These are phyloP conservation scores for Oconnorella tubifera DNA, from an alignment of 2,888 invertebrate genomes.

Conservation along the genomic window DNA sequence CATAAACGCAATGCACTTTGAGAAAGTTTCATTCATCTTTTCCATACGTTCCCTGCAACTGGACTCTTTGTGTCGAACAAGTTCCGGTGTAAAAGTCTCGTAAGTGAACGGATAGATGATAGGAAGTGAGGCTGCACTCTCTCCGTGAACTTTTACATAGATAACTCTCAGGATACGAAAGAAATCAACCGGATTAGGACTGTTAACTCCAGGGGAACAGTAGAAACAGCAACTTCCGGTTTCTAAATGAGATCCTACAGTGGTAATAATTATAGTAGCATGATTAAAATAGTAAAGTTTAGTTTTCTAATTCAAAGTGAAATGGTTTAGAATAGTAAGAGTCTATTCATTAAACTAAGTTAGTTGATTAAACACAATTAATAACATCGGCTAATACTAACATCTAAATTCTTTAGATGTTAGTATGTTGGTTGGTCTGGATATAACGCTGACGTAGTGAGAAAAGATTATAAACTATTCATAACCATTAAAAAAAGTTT, in stretches of 20 bases:
- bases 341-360: too few species aligned
- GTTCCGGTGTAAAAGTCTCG: constrained; percentile 37
- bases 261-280: too few species aligned
- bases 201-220: constrained; percentile 28
- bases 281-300: too few species aligned
- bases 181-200: constrained; percentile 25
- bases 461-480: too few species aligned
- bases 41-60: constrained; percentile 30
- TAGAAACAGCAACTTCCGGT: constrained; percentile 31
- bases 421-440: too few species aligned
- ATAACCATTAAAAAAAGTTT: too few species aligned
- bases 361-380: too few species aligned
- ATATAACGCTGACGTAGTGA: too few species aligned
- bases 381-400: too few species aligned
- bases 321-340: too few species aligned
- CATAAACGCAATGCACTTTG: constrained; percentile 26
- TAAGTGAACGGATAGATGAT: constrained; percentile 32
- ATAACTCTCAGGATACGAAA: constrained; percentile 29
- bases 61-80: constrained; percentile 24
- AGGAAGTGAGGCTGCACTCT: not conserved
- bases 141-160: constrained; percentile 17
- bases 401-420: too few species aligned
- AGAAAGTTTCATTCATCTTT: constrained; percentile 33
- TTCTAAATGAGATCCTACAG: constrained; percentile 18
- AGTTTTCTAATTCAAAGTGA: too few species aligned